Percentiles rank a stretch among this genome's conserved stretches.
Evolutionary conservation across 2,113 vertebrate genomes (phyloP).

Genomic region (Pseudopodoces humilis): DNA sequence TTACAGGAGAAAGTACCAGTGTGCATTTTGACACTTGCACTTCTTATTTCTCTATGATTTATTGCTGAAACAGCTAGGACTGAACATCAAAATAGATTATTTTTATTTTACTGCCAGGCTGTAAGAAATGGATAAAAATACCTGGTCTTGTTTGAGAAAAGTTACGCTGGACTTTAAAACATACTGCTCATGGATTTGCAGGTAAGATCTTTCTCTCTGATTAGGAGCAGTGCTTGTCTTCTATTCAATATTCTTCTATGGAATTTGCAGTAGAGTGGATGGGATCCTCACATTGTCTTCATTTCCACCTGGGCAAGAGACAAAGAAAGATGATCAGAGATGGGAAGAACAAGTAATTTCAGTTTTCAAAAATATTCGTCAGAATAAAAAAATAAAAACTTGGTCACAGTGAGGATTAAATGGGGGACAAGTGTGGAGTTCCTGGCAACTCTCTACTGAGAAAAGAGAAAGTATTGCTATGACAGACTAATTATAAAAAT

Average conservation of each 20-base stretch:
- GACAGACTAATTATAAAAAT: background rate
- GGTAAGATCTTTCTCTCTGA: background rate
- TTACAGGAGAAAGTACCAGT: background rate
- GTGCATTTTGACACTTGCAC: background rate
- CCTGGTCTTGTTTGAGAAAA: background rate
- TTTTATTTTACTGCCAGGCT: background rate
- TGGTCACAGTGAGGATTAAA: background rate
- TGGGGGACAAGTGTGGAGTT: background rate
- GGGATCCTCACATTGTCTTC: background rate
- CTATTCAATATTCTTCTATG: background rate
- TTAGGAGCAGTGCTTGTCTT: background rate
- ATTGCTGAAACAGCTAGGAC: background rate
- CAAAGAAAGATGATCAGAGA: background rate
- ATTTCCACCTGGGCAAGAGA: background rate
- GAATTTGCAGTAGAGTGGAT: background rate
- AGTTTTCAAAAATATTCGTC: background rate
- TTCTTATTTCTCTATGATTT: background rate
- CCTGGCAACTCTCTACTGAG: background rate
- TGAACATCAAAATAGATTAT: background rate
- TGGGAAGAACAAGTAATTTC: background rate
- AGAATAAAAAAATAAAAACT: background rate
- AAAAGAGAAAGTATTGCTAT: background rate
- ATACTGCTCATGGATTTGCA: background rate
- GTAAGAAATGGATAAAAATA: background rate
- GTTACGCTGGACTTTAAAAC: background rate